These are phyloP conservation scores for Cotesia congregata DNA, from an alignment of 2,888 invertebrate genomes.

Conservation along the genomic window DNA sequence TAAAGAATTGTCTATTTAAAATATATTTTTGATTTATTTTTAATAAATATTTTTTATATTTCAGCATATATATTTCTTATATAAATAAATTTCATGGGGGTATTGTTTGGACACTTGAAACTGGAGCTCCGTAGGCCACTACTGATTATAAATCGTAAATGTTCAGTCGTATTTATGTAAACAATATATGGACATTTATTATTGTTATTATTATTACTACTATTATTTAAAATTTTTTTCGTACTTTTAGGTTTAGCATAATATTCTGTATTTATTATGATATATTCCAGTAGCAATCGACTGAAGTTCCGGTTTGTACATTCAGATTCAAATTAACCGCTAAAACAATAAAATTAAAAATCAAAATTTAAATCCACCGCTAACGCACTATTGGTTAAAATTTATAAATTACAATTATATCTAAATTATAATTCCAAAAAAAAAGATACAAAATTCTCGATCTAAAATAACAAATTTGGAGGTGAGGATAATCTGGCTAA, in stretches of 20 bases:
- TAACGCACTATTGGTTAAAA: background rate
- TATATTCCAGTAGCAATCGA: slow-evolving; percentile 64
- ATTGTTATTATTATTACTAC: slow-evolving; percentile 55
- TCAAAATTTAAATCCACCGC: background rate
- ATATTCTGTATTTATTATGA: slow-evolving; percentile 57
- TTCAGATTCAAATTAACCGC: slow-evolving; percentile 62
- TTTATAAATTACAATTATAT: background rate
- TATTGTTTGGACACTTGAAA: background rate
- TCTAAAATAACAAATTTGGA: background rate
- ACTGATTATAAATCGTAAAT: slow-evolving; percentile 17
- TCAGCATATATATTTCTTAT: too few relatives aligned
- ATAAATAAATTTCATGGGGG: too few relatives aligned
- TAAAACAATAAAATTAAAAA: slow-evolving; percentile 25
- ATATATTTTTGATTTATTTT: too few relatives aligned
- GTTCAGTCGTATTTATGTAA: slow-evolving; percentile 60
- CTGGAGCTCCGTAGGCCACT: background rate
- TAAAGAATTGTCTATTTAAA: too few relatives aligned
- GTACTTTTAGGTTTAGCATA: slow-evolving; percentile 71
- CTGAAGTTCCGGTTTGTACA: slow-evolving; percentile 67
- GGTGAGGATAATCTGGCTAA: background rate
- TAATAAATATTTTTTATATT: too few relatives aligned
- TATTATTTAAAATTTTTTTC: slow-evolving; percentile 53
- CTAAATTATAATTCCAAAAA: background rate
- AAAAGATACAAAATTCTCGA: background rate
- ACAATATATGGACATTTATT: slow-evolving; percentile 54